A percentile compares a stretch with the other conserved stretches of the same genome.
phyloP scores from a whole-genome alignment of 2,888 invertebrate species.

The Dysmachus trigonus region DNA sequence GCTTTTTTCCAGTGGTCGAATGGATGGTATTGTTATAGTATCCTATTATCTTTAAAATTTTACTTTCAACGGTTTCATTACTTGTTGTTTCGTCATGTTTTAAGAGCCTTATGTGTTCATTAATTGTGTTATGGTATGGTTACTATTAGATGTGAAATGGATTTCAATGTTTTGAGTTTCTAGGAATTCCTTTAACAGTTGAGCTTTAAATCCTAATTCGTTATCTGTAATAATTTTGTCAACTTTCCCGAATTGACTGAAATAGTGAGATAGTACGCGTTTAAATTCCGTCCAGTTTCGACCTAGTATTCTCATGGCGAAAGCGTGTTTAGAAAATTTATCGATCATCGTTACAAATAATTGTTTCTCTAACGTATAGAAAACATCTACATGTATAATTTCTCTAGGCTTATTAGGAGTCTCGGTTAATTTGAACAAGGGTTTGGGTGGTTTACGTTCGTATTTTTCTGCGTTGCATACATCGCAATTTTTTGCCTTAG shows the following conservation, averaged over 20 bases:
- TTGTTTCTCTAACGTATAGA: constrained; percentile 47
- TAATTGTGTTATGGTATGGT: constrained; percentile 51
- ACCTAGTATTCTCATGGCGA: constrained; percentile 48
- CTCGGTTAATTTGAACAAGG: too few relatives aligned
- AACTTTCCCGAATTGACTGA: constrained; percentile 45
- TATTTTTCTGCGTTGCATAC: constrained; percentile 48
- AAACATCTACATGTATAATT: constrained; percentile 53
- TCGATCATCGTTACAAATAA: constrained; percentile 52
- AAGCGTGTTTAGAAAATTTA: constrained; percentile 52
- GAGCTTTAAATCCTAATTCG: constrained; percentile 50
- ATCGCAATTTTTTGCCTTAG: constrained; percentile 8
- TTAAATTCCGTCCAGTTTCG: constrained; percentile 50
- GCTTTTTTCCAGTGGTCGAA: constrained; percentile 17
- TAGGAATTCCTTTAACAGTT: constrained; percentile 49
- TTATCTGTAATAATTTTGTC: constrained; percentile 49
- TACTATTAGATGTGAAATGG: constrained; percentile 49
- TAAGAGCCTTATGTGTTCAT: constrained; percentile 51
- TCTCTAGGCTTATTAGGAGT: constrained; percentile 52
- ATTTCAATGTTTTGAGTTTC: constrained; percentile 44
- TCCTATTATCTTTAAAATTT: constrained; percentile 49
- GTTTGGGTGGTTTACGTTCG: constrained; percentile 2
- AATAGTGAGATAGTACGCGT: constrained; percentile 45
- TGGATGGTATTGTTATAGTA: constrained; percentile 51
- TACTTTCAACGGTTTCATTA: constrained; percentile 50
- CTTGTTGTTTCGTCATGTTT: constrained; percentile 47